Conservation (phyloP, 2,797 vertebrate genomes). For the Chaenodraco wilsoni region DNA sequence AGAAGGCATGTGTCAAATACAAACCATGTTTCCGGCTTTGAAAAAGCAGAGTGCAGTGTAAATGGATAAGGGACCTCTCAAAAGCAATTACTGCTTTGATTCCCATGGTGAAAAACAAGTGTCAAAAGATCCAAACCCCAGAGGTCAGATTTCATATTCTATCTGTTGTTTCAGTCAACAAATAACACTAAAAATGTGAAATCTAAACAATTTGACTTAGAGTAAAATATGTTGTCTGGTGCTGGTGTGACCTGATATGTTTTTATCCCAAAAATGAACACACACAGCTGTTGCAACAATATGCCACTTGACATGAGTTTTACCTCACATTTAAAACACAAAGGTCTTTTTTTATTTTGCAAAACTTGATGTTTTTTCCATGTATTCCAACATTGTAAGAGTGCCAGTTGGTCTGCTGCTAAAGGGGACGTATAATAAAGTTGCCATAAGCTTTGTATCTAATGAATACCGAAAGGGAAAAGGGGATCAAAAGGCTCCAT, state of each 20-base stretch:
- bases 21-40: conserved; percentile 63
- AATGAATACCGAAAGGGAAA: background rate
- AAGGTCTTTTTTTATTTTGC: background rate
- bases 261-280: background rate
- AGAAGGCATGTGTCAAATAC: conserved; percentile 76
- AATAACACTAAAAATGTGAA: background rate
- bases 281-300: background rate
- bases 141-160: conserved; percentile 66
- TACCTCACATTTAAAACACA: background rate
- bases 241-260: background rate
- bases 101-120: conserved; percentile 68
- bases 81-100: conserved; percentile 75
- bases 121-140: conserved; percentile 67
- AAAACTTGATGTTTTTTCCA: too few relatives aligned
- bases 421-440: background rate
- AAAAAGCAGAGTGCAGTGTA: conserved; percentile 58
- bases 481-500: background rate
- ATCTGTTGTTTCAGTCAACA: conserved; percentile 45
- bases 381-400: background rate
- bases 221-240: background rate
- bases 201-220: conserved; percentile 15
- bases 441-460: conserved; percentile 1
- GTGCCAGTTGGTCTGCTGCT: background rate
- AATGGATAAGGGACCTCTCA: conserved; percentile 75
- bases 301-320: background rate